phyloP scores from a whole-genome alignment of 2,888 invertebrate genomes.

The Glyphotaelius pellucidus region DNA sequence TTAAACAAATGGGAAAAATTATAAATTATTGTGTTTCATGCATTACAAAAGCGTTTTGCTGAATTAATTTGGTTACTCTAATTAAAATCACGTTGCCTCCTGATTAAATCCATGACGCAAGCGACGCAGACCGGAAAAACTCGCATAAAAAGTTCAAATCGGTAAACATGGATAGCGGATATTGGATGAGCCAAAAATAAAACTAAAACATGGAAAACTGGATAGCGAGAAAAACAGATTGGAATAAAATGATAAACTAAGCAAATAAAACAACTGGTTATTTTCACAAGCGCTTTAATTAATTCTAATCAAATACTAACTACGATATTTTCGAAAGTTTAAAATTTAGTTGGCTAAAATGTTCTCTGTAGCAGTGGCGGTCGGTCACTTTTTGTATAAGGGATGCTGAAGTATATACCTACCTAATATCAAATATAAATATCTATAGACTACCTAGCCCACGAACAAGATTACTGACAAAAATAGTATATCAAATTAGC shows the following conservation, averaged over 20 bases:
- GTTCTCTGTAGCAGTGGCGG: too few species aligned
- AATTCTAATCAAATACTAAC: background rate
- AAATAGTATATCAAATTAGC: too few species aligned
- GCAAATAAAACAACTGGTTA: background rate
- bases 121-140: background rate
- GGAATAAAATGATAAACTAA: slow-evolving; percentile 8
- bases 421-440: too few species aligned
- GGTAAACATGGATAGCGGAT: background rate
- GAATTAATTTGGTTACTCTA: background rate
- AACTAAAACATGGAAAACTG: background rate
- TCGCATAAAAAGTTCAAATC: background rate
- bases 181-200: slow-evolving; percentile 27
- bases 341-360: background rate
- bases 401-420: too few species aligned
- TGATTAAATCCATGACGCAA: background rate
- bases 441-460: too few species aligned
- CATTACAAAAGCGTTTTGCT: background rate
- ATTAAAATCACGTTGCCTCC: background rate
- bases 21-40: background rate
- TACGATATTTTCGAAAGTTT: background rate
- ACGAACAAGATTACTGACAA: too few species aligned
- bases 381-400: too few species aligned
- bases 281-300: background rate
- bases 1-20: background rate
- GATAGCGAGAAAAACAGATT: background rate